A percentile compares a stretch with the other conserved stretches of the same genome.
These are phyloP conservation scores for Tachina lurida DNA, from an alignment of 2,888 invertebrate genomes.

Conservation along the genomic window DNA sequence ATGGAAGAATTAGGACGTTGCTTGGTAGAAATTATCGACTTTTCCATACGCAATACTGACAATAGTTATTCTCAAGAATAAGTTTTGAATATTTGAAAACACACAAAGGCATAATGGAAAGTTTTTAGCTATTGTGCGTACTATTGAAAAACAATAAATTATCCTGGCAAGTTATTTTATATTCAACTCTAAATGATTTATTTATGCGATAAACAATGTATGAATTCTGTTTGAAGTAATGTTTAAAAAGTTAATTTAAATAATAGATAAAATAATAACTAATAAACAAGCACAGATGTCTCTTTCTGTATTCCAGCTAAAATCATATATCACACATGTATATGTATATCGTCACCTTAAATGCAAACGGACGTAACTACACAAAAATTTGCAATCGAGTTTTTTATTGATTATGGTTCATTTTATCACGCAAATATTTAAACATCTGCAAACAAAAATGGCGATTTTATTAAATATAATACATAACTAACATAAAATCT, in stretches of 20 bases:
- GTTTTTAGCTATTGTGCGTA: background rate
- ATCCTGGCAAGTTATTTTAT: background rate
- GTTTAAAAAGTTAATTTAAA: background rate
- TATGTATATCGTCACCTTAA: too few species aligned
- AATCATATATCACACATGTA: too few species aligned
- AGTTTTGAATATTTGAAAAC: conserved; percentile 34
- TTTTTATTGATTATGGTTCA: too few species aligned
- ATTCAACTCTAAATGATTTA: background rate
- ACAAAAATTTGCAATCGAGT: too few species aligned
- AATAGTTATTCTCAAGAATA: conserved; percentile 74
- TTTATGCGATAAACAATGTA: background rate
- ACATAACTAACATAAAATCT: too few species aligned
- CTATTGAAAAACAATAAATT: conserved; percentile 2
- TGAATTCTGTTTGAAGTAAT: background rate
- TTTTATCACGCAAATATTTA: too few species aligned
- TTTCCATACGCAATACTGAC: conserved; percentile 83
- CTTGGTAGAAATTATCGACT: conserved; percentile 95
- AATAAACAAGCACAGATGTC: background rate
- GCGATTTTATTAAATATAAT: too few species aligned
- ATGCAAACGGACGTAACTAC: too few species aligned
- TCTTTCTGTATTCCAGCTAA: background rate
- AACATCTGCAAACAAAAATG: too few species aligned
- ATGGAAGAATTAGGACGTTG: conserved; percentile 98
- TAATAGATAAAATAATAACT: background rate
- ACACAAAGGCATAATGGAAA: conserved; percentile 1